Conservation (phyloP, 2,113 vertebrate genomes). For the Epinephelus moara region DNA sequence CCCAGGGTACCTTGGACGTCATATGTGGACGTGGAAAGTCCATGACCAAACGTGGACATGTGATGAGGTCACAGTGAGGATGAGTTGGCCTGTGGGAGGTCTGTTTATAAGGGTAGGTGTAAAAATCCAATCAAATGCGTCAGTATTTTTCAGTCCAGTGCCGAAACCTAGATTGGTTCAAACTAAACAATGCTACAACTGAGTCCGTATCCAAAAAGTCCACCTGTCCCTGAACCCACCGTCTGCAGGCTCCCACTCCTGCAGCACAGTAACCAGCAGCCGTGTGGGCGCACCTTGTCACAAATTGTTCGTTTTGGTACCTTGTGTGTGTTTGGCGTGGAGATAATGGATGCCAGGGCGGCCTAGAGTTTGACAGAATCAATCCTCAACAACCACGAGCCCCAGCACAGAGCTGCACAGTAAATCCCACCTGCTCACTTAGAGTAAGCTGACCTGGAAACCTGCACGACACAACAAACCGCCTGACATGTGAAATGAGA, state of each 20-base stretch:
- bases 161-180: background rate
- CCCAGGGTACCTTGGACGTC: no score
- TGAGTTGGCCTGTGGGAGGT: no score
- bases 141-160: no score
- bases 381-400: conserved; percentile 21
- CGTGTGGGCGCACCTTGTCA: background rate
- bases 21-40: no score
- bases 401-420: conserved; percentile 1
- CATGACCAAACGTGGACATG: no score
- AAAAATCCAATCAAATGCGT: no score
- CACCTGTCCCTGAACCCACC: background rate
- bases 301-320: background rate
- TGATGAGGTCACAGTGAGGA: no score
- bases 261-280: background rate
- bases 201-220: background rate
- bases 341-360: background rate
- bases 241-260: background rate
- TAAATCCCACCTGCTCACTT: conserved; percentile 37
- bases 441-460: conserved; percentile 20
- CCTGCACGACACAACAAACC: conserved; percentile 1
- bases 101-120: no score
- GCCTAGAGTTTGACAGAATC: conserved; percentile 13
- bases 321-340: background rate
- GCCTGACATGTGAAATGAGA: conserved; percentile 8
- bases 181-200: background rate